phyloP scores from a whole-genome alignment of 2,797 vertebrate species.

The Chelon auratus region DNA sequence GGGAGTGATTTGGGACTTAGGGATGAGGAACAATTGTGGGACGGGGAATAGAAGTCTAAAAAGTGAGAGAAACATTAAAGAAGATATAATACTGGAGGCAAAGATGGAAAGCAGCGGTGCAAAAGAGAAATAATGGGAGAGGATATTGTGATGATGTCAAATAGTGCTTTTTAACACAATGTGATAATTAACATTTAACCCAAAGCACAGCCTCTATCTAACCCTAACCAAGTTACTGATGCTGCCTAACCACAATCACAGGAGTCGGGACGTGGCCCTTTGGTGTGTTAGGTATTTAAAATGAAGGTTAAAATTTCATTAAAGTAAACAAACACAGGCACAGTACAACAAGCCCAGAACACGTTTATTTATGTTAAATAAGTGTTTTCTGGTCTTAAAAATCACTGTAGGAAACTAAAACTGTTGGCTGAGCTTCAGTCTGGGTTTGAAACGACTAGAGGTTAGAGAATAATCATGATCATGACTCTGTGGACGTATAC shows the following conservation, averaged over 20 bases:
- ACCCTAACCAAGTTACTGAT: neutral
- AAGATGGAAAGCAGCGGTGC: conserved; percentile 22
- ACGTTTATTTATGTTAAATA: too few relatives aligned
- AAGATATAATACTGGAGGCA: conserved; percentile 36
- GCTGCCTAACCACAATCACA: neutral
- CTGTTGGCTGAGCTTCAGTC: too few relatives aligned
- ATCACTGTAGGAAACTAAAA: too few relatives aligned
- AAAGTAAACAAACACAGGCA: too few relatives aligned
- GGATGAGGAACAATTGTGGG: conserved; percentile 25
- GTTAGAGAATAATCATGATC: too few relatives aligned
- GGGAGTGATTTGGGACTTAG: conserved; percentile 42
- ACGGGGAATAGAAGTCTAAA: conserved; percentile 39
- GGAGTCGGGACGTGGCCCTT: neutral
- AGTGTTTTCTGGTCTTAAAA: too few relatives aligned
- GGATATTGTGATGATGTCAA: neutral
- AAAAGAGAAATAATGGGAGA: neutral
- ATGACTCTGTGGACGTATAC: too few relatives aligned
- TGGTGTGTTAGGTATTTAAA: too few relatives aligned
- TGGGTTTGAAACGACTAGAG: too few relatives aligned
- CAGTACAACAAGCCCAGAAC: too few relatives aligned
- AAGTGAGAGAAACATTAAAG: conserved; percentile 49
- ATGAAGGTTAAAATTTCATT: too few relatives aligned
- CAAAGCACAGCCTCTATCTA: neutral
- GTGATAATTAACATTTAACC: neutral
- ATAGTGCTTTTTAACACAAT: neutral